Evolutionary conservation across 1,140 invertebrate genomes (phyloP), one percentile per base, ranked within the genome.

Genomic region (Cydia splendana): DNA sequence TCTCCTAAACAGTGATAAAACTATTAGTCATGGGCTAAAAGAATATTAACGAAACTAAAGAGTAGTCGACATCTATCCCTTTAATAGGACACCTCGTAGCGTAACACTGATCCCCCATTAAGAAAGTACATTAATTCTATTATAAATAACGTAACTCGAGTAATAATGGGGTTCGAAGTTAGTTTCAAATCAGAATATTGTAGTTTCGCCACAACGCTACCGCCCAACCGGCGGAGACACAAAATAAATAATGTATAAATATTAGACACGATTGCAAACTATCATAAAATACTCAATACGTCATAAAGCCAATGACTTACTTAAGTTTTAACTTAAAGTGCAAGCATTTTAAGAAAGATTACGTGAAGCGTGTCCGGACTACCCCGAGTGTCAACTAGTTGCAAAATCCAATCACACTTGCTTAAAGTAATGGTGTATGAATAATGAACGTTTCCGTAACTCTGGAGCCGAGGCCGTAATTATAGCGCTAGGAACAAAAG

Each of bases 51-150:
- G 9, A 62, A 62, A 62, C 20, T 62, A 24, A 62, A 62, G 24
- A 62, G 57, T 62, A 62, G 2, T 62, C 57, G 57, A 62, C 20
- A 24, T 62, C 20, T 24, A 62, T 62, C 18, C 2, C 53, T 62
- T 62, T 62, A 62, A 20, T 20, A 20, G 18, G 18, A 62, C 5
- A 62, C 53, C 18, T 62, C 13, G 30, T 71, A 71, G n/a, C 30
- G 30, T 71, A 71, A 62, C 57, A 62, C n/a, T 71, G 34, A 71
- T 71, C 30, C 67, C 65, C 67, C 67, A 71, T 71, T 45, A 71
- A n/a, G n/a, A n/a, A n/a, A 69, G 65, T 69, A 71, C 38, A 20
- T 71, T 71, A 71, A 71, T 38, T 38, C 67, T 71, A 71, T 20
- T 71, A 71, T 71, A 71, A 71, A 71, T 71, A 71, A 38, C 67